Base-by-base conservation (phyloP, 2,888 invertebrate genomes). In the Actias luna region DNA sequence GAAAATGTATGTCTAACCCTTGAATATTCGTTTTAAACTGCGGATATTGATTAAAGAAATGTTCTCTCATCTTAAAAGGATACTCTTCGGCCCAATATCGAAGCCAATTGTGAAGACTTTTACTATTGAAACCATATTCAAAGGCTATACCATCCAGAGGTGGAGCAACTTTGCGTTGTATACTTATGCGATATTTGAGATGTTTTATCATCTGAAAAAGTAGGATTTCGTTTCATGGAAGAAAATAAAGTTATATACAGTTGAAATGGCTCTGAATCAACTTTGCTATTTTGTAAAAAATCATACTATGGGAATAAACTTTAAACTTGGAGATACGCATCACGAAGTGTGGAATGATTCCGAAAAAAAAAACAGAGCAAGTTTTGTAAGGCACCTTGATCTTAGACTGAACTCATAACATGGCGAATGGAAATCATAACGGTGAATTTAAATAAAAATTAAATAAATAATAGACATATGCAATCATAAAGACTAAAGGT, bases 21-120 rank as follows among this genome's bases (percentile, higher is more conserved):
- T 96, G 96, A 68, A 98, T 95, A 63, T 95, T 94, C 0, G 97
- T 97, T 69, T 93, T 95, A 84, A 93, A 98, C 67, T 98, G 97
- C 0, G 95, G 94, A 72, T 94, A 95, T 65, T 94, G 88, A 78
- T 98, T 97, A 27, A 98, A 83, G 65, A 93, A 90, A 7, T 84
- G 81, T 80, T 97, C 95, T 16, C 96, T 92, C 65, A 94, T 92
- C 58, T 85, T 85, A 65, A 92, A 83, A 67, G 96, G 93, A 79
- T 96, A 98, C 52, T 94, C 91, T 16, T 94, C 93, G 5, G 92
- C 93, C 98, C 98, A 98, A 84, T 97, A 96, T 25, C 94, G 89
- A 2, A 96, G 78, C 70, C 97, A 92, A 59, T 91, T 88, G 58
- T 93, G 86, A 42, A 97, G 80, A 61, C 94, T 94, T 0, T 94